A percentile compares a stretch with the other conserved stretches of the same genome.
Evolutionary conservation across 2,888 invertebrate species (phyloP).

Genomic region (Campoletis raptor): DNA sequence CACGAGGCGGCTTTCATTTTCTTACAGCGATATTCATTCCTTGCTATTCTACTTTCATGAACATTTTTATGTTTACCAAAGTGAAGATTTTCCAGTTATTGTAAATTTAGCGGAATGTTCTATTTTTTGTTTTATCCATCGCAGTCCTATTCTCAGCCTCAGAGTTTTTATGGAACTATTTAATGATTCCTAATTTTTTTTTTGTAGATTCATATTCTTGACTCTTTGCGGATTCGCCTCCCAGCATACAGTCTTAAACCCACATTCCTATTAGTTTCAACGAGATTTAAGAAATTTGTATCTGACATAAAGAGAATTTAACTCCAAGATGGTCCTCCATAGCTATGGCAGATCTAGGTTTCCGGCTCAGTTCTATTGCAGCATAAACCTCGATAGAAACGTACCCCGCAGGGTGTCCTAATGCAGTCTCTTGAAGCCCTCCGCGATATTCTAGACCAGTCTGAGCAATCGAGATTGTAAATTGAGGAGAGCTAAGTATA

Average conservation of each 20-base stretch:
- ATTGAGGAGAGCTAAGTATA: constrained; percentile 73
- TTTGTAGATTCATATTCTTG: neutral
- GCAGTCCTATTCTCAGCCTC: neutral
- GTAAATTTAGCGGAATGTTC: neutral
- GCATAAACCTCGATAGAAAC: constrained; percentile 50
- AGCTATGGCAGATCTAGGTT: constrained; percentile 12
- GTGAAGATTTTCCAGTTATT: neutral
- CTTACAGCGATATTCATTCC: neutral
- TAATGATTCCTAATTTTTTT: neutral
- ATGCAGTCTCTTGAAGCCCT: constrained; percentile 60
- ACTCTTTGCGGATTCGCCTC: neutral
- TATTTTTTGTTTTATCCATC: neutral
- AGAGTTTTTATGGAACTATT: neutral
- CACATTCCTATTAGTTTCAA: neutral
- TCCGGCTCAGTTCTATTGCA: constrained; percentile 39
- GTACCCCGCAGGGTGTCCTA: constrained; percentile 51
- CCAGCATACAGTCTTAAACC: neutral
- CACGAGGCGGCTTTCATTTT: constrained; percentile 24
- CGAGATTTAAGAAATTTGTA: neutral
- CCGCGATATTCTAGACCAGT: constrained; percentile 67
- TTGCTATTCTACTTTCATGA: neutral
- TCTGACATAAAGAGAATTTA: constrained; percentile 4
- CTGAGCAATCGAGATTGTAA: constrained; percentile 74
- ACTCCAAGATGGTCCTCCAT: constrained; percentile 25
- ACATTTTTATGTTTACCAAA: neutral